Base-by-base conservation (phyloP, 1,140 invertebrate genomes). In the Diplogasteroides magnus region DNA sequence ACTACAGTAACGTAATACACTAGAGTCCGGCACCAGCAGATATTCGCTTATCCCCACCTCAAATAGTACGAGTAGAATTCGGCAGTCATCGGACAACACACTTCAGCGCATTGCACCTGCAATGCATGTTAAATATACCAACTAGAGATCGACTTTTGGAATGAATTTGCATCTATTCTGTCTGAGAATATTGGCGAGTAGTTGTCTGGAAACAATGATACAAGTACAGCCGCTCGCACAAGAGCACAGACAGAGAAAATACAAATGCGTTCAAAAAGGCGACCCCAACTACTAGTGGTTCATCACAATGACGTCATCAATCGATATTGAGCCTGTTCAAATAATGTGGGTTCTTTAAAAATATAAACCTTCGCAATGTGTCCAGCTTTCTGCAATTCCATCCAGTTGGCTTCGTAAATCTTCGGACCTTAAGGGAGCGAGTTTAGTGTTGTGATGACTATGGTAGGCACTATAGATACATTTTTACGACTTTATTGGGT, bases 21-120 rank as follows among this genome's bases (percentile, higher is more conserved):
- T n/a, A n/a, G n/a, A n/a, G n/a, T n/a, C n/a, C n/a, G n/a, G n/a
- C 37, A 11, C 37, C 6, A 48, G 6, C 37, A 48, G 19, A 11
- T 19, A 48, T 11, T 48, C 6, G 6, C 19, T 48, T 19, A 6
- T 48, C 37, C 27, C 57, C 57, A 72, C 70, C 89, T 88, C 25
- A 98, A 87, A 86, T 99, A 99, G 86, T 98, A 96, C 64, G 93
- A 87, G 83, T 97, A 99, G 85, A 99, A 99, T 86, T 98, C 94
- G 0, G 96, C 92, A 2, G 91, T 92, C 97, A 99, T 99, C 28
- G 93, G 93, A 84, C 96, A 98, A 96, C 96, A 99, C 2, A 88
- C 87, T 87, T 99, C 97, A 0, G 95, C 94, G 87, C 97, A 99
- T 84, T 98, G 95, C 0, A 99, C 97, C 37, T 48, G 37, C 6